Evolutionary conservation across 1,140 invertebrate species (phyloP).

Genomic region (Eubasilissa regina): DNA sequence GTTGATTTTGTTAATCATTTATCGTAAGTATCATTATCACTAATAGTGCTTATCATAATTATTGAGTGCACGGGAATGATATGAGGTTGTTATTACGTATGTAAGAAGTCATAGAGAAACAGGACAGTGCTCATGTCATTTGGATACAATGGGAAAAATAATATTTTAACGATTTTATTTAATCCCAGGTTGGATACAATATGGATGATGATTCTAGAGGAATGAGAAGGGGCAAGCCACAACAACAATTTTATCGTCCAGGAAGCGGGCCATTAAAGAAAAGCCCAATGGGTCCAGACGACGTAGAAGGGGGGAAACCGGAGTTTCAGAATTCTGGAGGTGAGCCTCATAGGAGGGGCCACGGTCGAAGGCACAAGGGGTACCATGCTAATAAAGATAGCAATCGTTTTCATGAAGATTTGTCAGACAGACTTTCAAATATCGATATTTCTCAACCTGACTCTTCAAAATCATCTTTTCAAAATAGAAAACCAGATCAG

Average conservation of each 20-base stretch:
- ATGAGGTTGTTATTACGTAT: no score
- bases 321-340: constrained; percentile 61
- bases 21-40: not conserved
- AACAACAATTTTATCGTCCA: constrained; percentile 71
- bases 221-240: constrained; percentile 70
- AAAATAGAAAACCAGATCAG: constrained; percentile 69
- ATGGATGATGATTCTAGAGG: constrained; percentile 73
- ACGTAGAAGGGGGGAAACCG: constrained; percentile 59
- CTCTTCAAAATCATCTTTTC: constrained; percentile 49
- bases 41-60: not conserved
- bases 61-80: not conserved
- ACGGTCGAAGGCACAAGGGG: constrained; percentile 67
- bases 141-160: no score
- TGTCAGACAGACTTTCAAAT: constrained; percentile 40
- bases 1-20: not conserved
- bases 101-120: no score
- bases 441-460: constrained; percentile 47
- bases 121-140: no score
- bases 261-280: constrained; percentile 71
- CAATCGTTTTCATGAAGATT: constrained; percentile 50
- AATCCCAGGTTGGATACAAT: constrained; percentile 60
- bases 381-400: constrained; percentile 62
- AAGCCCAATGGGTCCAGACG: constrained; percentile 56
- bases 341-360: constrained; percentile 61
- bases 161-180: not conserved